These are phyloP conservation scores for Eupithecia vulgata DNA, from an alignment of 2,888 invertebrate genomes.

Conservation along the genomic window DNA sequence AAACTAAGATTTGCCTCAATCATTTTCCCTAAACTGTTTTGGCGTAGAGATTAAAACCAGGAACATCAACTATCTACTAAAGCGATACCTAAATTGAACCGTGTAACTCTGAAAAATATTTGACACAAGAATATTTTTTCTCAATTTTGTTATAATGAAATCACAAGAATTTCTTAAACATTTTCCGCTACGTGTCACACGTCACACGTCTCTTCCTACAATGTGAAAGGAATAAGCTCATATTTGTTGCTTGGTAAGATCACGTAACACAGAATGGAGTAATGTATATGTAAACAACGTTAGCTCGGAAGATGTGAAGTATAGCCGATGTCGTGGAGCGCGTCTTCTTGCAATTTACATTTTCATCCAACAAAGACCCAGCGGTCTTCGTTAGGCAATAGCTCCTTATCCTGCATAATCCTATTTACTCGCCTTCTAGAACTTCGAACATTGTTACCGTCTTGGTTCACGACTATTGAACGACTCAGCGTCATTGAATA, in stretches of 20 bases:
- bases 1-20: neutral
- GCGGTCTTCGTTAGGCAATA: constrained; percentile 55
- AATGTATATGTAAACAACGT: constrained; percentile 46
- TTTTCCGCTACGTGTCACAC: constrained; percentile 22
- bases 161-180: constrained; percentile 25
- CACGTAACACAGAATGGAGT: constrained; percentile 46
- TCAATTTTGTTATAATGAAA: constrained; percentile 8
- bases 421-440: constrained; percentile 60
- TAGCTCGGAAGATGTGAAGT: constrained; percentile 44
- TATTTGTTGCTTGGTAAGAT: constrained; percentile 41
- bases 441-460: constrained; percentile 57
- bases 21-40: neutral
- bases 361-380: constrained; percentile 57
- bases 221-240: constrained; percentile 37
- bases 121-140: neutral
- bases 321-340: constrained; percentile 43
- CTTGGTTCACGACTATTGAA: constrained; percentile 47
- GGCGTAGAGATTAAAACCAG: neutral
- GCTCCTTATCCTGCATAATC: constrained; percentile 62
- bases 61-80: neutral
- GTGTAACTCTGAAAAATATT: neutral
- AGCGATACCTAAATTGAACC: neutral
- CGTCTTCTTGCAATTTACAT: constrained; percentile 60
- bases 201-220: constrained; percentile 29
- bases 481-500: constrained; percentile 26